A percentile compares a stretch with the other conserved stretches of the same genome.
Conservation (phyloP, 2,797 vertebrate genomes). For the Sebastes aleutianus region DNA sequence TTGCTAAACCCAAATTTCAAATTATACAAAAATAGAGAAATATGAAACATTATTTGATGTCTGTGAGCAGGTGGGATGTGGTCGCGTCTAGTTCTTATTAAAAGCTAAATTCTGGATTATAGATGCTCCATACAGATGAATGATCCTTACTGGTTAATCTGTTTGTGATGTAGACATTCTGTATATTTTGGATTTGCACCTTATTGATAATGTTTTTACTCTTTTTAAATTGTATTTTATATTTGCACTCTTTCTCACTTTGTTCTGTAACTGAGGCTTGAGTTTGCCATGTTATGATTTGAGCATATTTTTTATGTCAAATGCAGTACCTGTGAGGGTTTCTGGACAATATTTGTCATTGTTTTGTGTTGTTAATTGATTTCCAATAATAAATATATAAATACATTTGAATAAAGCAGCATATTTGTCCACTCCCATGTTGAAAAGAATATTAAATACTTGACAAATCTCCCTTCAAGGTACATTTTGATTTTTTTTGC, state of each 20-base stretch:
- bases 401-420: no score
- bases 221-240: not conserved
- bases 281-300: no score
- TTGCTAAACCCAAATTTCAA: not conserved
- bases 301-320: no score
- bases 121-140: not conserved
- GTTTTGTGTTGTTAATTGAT: no score
- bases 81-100: not conserved
- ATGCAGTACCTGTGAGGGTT: no score
- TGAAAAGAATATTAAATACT: no score
- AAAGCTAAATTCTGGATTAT: not conserved
- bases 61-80: not conserved
- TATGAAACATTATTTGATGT: not conserved
- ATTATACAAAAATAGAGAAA: not conserved
- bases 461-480: no score
- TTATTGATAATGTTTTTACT: not conserved
- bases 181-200: not conserved
- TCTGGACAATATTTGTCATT: no score
- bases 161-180: not conserved
- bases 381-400: no score
- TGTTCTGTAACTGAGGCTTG: not conserved
- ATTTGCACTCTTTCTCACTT: not conserved
- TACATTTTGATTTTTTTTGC: no score
- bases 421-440: no score
- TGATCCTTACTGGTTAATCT: not conserved